phyloP scores from a whole-genome alignment of 2,113 vertebrate species.

The Sporophila hypoxantha region DNA sequence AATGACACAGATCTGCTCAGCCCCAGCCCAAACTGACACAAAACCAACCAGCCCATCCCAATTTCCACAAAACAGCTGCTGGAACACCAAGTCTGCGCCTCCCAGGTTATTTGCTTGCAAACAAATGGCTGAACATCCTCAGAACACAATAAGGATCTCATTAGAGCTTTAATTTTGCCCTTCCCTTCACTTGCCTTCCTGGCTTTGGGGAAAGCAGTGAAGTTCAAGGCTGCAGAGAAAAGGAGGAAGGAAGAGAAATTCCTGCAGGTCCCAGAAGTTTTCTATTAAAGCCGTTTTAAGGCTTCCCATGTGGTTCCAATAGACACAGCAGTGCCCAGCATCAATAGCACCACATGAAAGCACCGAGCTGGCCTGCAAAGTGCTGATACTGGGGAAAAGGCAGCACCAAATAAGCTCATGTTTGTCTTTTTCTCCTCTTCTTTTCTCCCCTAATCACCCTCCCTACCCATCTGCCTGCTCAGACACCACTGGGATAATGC shows the following conservation, averaged over 20 bases:
- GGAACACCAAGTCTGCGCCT: not conserved
- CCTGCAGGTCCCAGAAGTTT: conserved; percentile 52
- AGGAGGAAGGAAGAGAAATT: conserved; percentile 27
- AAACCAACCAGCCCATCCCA: not conserved
- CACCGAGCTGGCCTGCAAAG: conserved; percentile 34
- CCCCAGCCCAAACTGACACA: not conserved
- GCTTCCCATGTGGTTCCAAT: conserved; percentile 56
- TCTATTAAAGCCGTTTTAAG: conserved; percentile 24
- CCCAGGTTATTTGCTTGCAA: not conserved
- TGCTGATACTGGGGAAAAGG: conserved; percentile 32
- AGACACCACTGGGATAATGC: not conserved
- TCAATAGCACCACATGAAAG: conserved; percentile 57
- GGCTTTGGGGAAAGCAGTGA: not conserved
- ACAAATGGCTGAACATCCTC: not conserved
- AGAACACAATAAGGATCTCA: not conserved
- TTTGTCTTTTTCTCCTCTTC: not conserved
- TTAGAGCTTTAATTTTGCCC: not conserved
- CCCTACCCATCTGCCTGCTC: not conserved
- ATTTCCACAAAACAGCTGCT: not conserved
- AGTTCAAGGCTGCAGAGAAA: conserved; percentile 35
- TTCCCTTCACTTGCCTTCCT: not conserved
- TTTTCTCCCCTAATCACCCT: not conserved
- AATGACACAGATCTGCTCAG: not conserved
- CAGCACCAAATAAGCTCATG: conserved; percentile 21
- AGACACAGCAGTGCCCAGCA: conserved; percentile 48